Evolutionary conservation across 2,113 vertebrate species (phyloP), one percentile per base, ranked within the genome.

Genomic region (Athene cunicularia): DNA sequence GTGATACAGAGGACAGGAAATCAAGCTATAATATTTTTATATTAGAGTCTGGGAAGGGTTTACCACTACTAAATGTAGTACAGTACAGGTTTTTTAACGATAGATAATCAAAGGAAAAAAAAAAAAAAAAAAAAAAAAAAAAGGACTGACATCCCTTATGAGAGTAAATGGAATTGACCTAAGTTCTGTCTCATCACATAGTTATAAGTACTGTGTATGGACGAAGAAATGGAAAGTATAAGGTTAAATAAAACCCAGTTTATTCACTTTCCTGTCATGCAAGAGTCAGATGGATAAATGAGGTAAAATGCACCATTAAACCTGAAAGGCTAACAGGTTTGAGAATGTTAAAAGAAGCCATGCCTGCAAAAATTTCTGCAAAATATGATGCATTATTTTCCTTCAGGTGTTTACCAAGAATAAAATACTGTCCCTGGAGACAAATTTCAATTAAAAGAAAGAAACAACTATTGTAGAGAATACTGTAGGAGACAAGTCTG

Each of bases 241-340:
- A 90, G 35, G 20, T 94, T 80, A 81, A 92, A 67, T 50, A 33
- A 74, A 94, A 95, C 45, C 11, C 5, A 2, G 7, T 59, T 86
- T 12, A 43, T 94, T 94, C 37, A 24, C 12, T 82, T 83, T 10
- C 45, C 8, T 82, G 12, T 92, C 74, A 49, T 72, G 64, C 17
- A 85, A 62, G 7, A 93, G 8, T 49, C 41, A 70, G 15, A 56
- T 56, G 28, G 64, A 70, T 72, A 80, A 74, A 76, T 68, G 26
- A 79, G 19, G 26, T 23, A 86, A 93, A 92, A 70, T 33, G 49
- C 32, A 79, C 27, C 26, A 62, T 73, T 73, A 91, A 85, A 60
- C 56, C 14, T 58, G 26, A 71, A 81, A 94, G 26, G 28, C 10
- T 80, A 63, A 45, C 6, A 88, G 17, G 13, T 59, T 77, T 47